Conservation (phyloP, 2,888 invertebrate species). For the Heliconius erato region DNA sequence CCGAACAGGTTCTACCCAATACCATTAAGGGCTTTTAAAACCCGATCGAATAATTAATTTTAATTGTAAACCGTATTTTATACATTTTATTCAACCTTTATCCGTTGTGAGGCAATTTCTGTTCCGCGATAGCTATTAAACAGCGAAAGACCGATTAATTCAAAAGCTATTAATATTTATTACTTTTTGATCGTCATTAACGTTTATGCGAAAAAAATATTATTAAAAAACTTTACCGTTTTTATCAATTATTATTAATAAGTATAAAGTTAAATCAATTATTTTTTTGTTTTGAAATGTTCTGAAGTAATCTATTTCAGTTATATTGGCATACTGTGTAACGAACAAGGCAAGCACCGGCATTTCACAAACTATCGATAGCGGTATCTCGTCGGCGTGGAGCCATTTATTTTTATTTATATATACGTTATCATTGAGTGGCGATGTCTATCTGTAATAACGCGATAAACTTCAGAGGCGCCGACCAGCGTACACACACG, state of each 20-base stretch:
- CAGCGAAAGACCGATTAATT: constrained; percentile 5
- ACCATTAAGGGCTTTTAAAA: constrained; percentile 41
- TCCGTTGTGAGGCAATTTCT: constrained; percentile 5
- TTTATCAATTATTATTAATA: too few relatives aligned
- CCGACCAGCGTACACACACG: constrained; percentile 32
- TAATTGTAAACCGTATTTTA: constrained; percentile 25
- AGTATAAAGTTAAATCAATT: neutral
- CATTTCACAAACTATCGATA: constrained; percentile 66
- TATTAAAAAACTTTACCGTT: too few relatives aligned
- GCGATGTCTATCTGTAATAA: constrained; percentile 78
- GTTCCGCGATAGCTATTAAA: constrained; percentile 49
- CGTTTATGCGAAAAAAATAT: too few relatives aligned
- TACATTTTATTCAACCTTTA: constrained; percentile 5
- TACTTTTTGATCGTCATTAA: neutral
- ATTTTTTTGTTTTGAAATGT: neutral
- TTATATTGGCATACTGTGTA: neutral
- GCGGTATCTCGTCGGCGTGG: constrained; percentile 74
- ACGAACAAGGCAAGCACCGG: constrained; percentile 35
- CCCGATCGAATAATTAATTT: constrained; percentile 34
- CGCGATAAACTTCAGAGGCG: constrained; percentile 70
- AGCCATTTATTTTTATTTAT: constrained; percentile 82
- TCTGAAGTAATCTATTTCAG: neutral
- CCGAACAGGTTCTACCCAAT: constrained; percentile 6
- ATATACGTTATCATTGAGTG: constrained; percentile 79
- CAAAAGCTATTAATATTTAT: constrained; percentile 19